These are phyloP conservation scores for Gymnarchus niloticus DNA, from an alignment of 2,113 vertebrate species.

Conservation along the genomic window DNA sequence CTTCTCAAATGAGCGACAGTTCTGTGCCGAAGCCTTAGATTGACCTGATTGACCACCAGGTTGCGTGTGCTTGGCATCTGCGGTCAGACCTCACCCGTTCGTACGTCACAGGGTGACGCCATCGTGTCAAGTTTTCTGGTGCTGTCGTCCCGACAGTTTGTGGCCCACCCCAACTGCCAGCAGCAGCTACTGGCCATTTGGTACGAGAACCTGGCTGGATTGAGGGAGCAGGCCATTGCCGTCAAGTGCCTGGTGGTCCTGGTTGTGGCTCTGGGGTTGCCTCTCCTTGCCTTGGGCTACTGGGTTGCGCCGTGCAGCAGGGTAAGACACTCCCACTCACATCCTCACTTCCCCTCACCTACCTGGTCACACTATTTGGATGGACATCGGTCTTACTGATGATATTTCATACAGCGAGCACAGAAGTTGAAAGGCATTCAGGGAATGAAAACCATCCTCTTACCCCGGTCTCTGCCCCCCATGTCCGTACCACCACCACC, in stretches of 20 bases:
- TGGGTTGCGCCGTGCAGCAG: slow-evolving; percentile 85
- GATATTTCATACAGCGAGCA: too few relatives aligned
- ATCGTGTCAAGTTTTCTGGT: too few relatives aligned
- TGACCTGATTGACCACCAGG: neutral
- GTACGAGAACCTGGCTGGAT: slow-evolving; percentile 82
- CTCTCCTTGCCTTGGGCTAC: slow-evolving; percentile 76
- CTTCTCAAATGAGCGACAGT: neutral
- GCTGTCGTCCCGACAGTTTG: slow-evolving; percentile 73
- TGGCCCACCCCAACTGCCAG: slow-evolving; percentile 86
- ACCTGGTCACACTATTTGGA: neutral
- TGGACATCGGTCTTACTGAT: too few relatives aligned
- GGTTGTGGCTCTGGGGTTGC: slow-evolving; percentile 76
- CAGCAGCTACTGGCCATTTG: slow-evolving; percentile 84
- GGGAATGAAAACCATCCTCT: neutral
- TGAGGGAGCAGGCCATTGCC: slow-evolving; percentile 74
- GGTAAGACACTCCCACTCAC: slow-evolving; percentile 53
- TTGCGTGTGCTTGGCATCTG: neutral
- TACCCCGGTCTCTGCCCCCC: neutral
- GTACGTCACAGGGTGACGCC: neutral
- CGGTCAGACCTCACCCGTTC: neutral
- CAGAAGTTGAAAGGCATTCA: neutral
- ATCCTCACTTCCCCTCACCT: neutral
- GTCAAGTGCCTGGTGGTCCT: slow-evolving; percentile 84
- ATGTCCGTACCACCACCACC: neutral
- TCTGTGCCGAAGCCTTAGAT: neutral